phyloP scores from a whole-genome alignment of 1,140 invertebrate genomes.

The Drosophila elegans region DNA sequence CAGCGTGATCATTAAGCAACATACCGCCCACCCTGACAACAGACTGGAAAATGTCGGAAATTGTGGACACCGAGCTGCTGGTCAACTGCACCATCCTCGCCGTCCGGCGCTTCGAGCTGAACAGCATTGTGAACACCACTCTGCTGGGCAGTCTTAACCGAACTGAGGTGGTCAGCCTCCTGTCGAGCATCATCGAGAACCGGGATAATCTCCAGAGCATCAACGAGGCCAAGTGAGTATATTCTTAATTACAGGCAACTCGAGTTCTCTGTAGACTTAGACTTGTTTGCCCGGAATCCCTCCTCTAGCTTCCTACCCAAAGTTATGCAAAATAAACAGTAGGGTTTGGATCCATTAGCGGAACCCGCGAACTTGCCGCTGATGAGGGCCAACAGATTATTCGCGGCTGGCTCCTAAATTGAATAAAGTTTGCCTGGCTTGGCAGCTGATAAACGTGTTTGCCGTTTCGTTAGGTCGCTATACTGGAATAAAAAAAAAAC shows the following conservation, averaged over 20 bases:
- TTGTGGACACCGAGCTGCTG: conserved; percentile 79
- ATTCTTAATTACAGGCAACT: neutral
- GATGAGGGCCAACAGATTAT: conserved; percentile 29
- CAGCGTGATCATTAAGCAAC: conserved; percentile 53
- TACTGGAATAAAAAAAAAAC: conserved; percentile 4
- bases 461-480: conserved; percentile 4
- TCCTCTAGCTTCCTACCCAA: neutral
- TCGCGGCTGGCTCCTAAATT: conserved; percentile 27
- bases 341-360: conserved; percentile 5
- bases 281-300: neutral
- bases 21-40: neutral
- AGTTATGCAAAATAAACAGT: conserved; percentile 45
- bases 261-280: neutral
- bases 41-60: conserved; percentile 70
- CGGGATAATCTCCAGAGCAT: conserved; percentile 77
- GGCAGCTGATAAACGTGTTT: conserved; percentile 16
- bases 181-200: conserved; percentile 81
- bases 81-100: conserved; percentile 83
- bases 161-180: conserved; percentile 74
- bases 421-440: conserved; percentile 29
- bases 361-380: neutral
- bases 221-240: conserved; percentile 81
- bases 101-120: conserved; percentile 76
- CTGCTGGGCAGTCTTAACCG: conserved; percentile 70
- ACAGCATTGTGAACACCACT: conserved; percentile 76